Evolutionary conservation across 2,888 invertebrate species (phyloP).

Genomic region (Saturnia pavonia): DNA sequence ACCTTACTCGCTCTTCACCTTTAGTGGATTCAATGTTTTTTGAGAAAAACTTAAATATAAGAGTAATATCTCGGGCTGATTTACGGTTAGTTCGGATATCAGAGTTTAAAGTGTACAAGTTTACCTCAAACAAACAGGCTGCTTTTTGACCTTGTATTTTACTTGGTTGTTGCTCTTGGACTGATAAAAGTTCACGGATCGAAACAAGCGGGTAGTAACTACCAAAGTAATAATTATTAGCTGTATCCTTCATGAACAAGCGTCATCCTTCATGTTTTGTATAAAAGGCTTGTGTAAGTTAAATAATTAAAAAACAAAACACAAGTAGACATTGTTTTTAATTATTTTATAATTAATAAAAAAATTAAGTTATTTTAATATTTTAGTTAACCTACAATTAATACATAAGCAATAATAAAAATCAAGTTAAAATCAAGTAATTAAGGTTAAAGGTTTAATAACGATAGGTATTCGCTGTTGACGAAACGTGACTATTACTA

Average conservation of each 20-base stretch:
- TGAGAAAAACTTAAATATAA: no score
- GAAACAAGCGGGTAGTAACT: not conserved
- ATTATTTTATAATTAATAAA: no score
- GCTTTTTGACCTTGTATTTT: conserved; percentile 39
- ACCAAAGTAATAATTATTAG: not conserved
- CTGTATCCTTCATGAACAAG: no score
- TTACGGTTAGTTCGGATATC: not conserved
- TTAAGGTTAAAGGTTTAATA: conserved; percentile 21
- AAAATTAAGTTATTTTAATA: not conserved
- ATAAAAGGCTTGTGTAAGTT: no score
- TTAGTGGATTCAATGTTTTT: no score
- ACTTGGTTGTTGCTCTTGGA: conserved; percentile 33
- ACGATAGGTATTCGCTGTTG: not conserved
- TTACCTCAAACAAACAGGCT: conserved; percentile 18
- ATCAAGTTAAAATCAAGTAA: conserved; percentile 12
- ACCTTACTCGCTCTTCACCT: no score
- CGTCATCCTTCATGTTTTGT: no score
- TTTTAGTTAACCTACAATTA: not conserved
- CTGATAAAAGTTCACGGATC: conserved; percentile 12
- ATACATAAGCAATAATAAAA: conserved; percentile 5
- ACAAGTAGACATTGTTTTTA: no score
- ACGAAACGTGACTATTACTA: conserved; percentile 4
- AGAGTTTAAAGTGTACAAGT: conserved; percentile 4
- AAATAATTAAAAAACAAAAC: no score
- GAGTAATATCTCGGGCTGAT: no score